Evolutionary conservation across 1,140 invertebrate species (phyloP).

Genomic region (Pseudomyrmex concolor): DNA sequence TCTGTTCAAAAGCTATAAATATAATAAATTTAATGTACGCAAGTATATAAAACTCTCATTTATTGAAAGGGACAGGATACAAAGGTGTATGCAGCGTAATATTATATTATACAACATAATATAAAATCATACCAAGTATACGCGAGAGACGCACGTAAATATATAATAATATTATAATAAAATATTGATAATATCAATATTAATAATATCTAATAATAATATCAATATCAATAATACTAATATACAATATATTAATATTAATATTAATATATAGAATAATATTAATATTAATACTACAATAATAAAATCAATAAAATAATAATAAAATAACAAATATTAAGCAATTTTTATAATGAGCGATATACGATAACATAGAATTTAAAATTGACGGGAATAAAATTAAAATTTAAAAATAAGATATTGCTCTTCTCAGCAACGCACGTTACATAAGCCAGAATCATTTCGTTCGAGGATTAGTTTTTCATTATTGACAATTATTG

Average conservation of each 20-base stretch:
- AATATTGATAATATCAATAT: too few species aligned
- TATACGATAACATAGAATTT: background rate
- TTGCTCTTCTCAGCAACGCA: constrained; percentile 1
- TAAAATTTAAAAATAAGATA: constrained; percentile 61
- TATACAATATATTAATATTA: too few species aligned
- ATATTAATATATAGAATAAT: constrained; percentile 24
- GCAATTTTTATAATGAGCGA: constrained; percentile 62
- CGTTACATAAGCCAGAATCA: background rate
- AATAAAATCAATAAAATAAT: constrained; percentile 65
- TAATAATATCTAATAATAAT: too few species aligned
- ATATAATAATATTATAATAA: too few species aligned
- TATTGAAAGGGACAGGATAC: constrained; percentile 43
- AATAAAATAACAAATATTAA: constrained; percentile 70
- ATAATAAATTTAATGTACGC: background rate
- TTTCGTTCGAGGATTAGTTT: background rate
- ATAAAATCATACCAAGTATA: constrained; percentile 71
- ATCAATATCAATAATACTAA: too few species aligned
- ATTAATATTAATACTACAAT: constrained; percentile 62
- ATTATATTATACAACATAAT: constrained; percentile 73
- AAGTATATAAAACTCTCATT: constrained; percentile 48
- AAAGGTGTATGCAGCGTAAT: constrained; percentile 65
- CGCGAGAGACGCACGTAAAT: constrained; percentile 60
- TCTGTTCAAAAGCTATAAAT: too few species aligned
- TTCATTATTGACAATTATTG: background rate
- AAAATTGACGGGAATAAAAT: constrained; percentile 34